These are phyloP conservation scores for Callyntrura guangdongensis DNA, from an alignment of 2,888 invertebrate genomes.

Conservation along the genomic window DNA sequence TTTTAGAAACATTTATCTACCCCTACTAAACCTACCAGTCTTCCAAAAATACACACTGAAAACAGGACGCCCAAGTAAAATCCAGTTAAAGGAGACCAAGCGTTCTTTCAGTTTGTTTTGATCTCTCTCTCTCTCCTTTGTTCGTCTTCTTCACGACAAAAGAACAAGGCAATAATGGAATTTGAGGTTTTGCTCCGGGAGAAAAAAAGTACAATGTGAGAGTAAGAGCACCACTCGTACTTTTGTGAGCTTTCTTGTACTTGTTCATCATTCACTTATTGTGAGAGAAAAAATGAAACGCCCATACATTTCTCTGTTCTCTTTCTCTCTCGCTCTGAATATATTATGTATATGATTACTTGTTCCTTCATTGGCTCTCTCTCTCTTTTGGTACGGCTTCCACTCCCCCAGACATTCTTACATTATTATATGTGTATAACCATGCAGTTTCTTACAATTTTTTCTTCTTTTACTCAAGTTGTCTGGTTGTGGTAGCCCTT, in stretches of 20 bases:
- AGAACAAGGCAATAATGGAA: background rate
- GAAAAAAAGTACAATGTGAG: slow-evolving; percentile 18
- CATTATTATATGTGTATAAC: background rate
- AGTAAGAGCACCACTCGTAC: background rate
- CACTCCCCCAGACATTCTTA: background rate
- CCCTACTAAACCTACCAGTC: background rate
- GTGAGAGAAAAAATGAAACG: background rate
- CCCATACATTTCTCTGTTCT: too few relatives aligned
- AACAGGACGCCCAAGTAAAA: background rate
- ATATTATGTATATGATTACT: background rate
- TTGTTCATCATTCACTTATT: slow-evolving; percentile 2
- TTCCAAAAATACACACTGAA: too few relatives aligned
- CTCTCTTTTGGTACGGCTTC: slow-evolving; percentile 4
- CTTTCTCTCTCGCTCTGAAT: too few relatives aligned
- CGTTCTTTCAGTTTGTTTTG: slow-evolving; percentile 32
- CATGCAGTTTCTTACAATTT: background rate
- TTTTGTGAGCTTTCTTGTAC: background rate
- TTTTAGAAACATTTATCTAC: background rate
- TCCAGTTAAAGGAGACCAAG: slow-evolving; percentile 22
- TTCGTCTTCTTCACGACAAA: background rate
- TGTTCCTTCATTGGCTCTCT: background rate
- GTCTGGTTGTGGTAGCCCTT: slow-evolving; percentile 30
- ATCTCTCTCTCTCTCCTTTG: background rate
- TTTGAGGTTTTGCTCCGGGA: slow-evolving; percentile 9
- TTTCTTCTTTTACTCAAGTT: background rate